A percentile compares a stretch with the other conserved stretches of the same genome.
phyloP scores from a whole-genome alignment of 2,113 vertebrate genomes.

The Anoura caudifer region DNA sequence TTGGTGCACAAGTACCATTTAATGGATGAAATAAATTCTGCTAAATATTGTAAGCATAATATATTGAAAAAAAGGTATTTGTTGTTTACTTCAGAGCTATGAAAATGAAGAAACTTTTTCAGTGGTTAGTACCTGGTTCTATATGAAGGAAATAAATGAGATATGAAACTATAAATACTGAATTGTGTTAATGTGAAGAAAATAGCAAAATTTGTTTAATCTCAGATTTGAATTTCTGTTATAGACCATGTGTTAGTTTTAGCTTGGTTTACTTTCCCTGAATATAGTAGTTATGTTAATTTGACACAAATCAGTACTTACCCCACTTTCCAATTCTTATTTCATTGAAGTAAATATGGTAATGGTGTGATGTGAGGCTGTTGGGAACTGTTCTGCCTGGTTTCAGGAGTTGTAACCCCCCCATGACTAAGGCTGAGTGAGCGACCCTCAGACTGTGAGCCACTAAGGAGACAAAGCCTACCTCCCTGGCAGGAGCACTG shows the following conservation, averaged over 20 bases:
- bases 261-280: background rate
- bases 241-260: background rate
- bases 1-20: background rate
- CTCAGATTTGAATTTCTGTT: background rate
- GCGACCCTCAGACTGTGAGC: too few species aligned
- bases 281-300: background rate
- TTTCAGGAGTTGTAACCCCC: too few species aligned
- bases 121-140: slow-evolving; percentile 1
- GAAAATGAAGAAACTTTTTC: slow-evolving; percentile 30
- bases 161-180: background rate
- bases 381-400: too few species aligned
- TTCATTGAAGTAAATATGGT: background rate
- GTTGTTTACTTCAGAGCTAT: background rate
- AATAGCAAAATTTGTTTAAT: slow-evolving; percentile 38
- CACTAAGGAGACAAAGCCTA: too few species aligned
- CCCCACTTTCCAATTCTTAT: background rate
- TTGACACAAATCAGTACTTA: background rate
- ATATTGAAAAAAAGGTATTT: background rate
- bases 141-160: background rate
- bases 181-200: background rate
- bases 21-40: background rate
- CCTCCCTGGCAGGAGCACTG: too few species aligned
- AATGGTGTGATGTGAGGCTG: background rate
- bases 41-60: background rate
- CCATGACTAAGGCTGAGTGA: too few species aligned